These are phyloP conservation scores for Channa maculata DNA, from an alignment of 2,113 vertebrate genomes.

Conservation along the genomic window DNA sequence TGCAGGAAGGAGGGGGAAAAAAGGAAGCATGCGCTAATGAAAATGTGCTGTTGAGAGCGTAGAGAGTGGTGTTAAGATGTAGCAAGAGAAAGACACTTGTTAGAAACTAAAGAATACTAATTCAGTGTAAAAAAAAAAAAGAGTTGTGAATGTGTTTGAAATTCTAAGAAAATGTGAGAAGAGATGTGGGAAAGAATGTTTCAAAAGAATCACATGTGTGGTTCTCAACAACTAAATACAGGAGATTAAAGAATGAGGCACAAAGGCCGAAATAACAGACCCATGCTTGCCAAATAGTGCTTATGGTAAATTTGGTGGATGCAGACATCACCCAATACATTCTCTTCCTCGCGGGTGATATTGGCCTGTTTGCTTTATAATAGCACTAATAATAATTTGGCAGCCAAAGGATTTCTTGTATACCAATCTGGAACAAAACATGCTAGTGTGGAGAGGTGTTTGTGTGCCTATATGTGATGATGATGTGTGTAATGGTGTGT, in stretches of 20 bases:
- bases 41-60: conserved; percentile 37
- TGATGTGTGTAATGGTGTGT: conserved; percentile 13
- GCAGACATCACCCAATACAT: conserved; percentile 25
- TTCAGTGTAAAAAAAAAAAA: conserved; percentile 13
- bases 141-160: conserved; percentile 8
- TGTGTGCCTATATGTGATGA: conserved; percentile 8
- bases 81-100: conserved; percentile 19
- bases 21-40: conserved; percentile 32
- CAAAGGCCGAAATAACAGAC: conserved; percentile 18
- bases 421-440: conserved; percentile 32
- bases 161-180: conserved; percentile 24
- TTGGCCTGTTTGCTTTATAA: conserved; percentile 54
- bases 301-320: conserved; percentile 14
- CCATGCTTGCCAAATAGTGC: conserved; percentile 13
- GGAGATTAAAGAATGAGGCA: not conserved
- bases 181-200: conserved; percentile 8
- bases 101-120: conserved; percentile 21
- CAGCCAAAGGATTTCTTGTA: conserved; percentile 34
- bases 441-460: conserved; percentile 3
- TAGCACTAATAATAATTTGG: conserved; percentile 56
- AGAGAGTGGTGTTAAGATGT: conserved; percentile 17
- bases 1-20: conserved; percentile 29
- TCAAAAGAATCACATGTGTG: not conserved
- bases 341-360: conserved; percentile 43
- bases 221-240: not conserved